Evolutionary conservation across 2,113 vertebrate species (phyloP).

Genomic region (Bagarius yarrelli): DNA sequence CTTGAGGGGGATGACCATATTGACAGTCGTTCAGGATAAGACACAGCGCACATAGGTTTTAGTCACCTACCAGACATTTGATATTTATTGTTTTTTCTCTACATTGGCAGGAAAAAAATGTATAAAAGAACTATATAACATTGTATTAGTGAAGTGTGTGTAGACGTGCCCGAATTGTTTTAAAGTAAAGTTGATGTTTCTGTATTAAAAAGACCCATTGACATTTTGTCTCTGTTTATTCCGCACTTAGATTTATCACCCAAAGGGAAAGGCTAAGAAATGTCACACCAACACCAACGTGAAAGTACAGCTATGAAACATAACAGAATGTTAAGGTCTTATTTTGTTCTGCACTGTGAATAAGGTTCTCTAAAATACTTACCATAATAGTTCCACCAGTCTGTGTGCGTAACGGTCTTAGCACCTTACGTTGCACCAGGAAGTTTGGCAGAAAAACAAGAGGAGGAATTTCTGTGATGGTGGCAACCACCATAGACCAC

Average conservation of each 20-base stretch:
- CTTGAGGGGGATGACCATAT: too few relatives aligned
- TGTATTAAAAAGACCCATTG: too few relatives aligned
- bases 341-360: not conserved
- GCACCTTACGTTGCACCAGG: conserved; percentile 89
- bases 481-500: conserved; percentile 92
- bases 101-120: too few relatives aligned
- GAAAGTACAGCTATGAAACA: conserved; percentile 5
- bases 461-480: conserved; percentile 94
- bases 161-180: too few relatives aligned
- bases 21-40: too few relatives aligned
- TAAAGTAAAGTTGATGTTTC: too few relatives aligned
- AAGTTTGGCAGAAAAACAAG: conserved; percentile 91
- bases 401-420: conserved; percentile 86
- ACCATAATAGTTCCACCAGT: conserved; percentile 98
- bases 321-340: not conserved
- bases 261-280: not conserved
- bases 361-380: conserved; percentile 45
- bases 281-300: not conserved
- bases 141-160: too few relatives aligned
- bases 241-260: not conserved
- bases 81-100: too few relatives aligned
- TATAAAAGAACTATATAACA: too few relatives aligned
- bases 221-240: too few relatives aligned
- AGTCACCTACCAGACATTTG: too few relatives aligned
- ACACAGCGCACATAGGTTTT: too few relatives aligned